A percentile compares a stretch with the other conserved stretches of the same genome.
These are phyloP conservation scores for Geodia barretti DNA, from an alignment of 37 sponge, comb jelly and placozoan species.

Conservation along the genomic window DNA sequence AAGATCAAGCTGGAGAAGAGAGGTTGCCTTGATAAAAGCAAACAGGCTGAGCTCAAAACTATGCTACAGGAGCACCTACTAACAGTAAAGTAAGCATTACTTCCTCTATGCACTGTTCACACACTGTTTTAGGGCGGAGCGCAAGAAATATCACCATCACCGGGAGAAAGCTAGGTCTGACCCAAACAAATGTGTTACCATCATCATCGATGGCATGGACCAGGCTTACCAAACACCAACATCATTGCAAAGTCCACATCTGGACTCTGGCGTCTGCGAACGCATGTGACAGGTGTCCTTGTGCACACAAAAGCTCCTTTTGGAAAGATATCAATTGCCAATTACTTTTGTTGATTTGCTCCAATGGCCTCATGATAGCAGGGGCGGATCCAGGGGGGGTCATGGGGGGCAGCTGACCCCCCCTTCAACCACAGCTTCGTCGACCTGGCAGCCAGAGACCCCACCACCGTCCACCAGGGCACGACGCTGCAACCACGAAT, in stretches of 20 bases:
- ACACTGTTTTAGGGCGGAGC: slow-evolving; percentile 18
- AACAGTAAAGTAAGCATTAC: background rate
- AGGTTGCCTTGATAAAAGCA: background rate
- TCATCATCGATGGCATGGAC: slow-evolving; percentile 73
- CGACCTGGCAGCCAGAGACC: no score
- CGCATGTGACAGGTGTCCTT: slow-evolving; percentile 50
- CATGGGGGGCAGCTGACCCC: no score
- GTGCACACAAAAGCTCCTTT: slow-evolving; percentile 17
- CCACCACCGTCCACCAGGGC: no score
- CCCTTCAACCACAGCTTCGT: no score
- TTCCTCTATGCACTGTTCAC: background rate
- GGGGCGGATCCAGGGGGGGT: no score
- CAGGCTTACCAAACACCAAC: slow-evolving; percentile 22
- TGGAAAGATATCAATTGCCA: slow-evolving; percentile 17
- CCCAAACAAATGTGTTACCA: slow-evolving; percentile 53
- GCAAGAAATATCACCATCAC: slow-evolving; percentile 55
- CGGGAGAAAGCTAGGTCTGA: slow-evolving; percentile 46
- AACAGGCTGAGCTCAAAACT: background rate
- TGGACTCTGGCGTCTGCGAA: slow-evolving; percentile 44
- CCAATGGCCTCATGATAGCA: slow-evolving; percentile 59
- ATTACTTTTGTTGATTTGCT: slow-evolving; percentile 32
- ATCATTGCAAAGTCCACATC: slow-evolving; percentile 22
- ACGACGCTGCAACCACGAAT: no score
- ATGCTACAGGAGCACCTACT: background rate
- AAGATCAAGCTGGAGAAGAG: slow-evolving; percentile 11